Evolutionary conservation across 2,113 vertebrate genomes (phyloP).

Genomic region (Maccullochella peelii): DNA sequence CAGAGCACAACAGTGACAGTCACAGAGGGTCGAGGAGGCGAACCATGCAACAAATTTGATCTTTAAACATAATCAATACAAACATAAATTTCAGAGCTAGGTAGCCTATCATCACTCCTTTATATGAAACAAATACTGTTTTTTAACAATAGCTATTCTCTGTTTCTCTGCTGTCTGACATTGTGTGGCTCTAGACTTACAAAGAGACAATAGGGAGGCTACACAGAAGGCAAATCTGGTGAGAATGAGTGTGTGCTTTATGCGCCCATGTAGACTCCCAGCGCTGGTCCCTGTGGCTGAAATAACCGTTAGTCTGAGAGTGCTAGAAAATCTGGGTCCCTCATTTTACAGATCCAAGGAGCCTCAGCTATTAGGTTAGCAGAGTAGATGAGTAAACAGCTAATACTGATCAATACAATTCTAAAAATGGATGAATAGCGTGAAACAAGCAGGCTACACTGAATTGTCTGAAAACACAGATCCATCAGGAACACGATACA

Average conservation of each 20-base stretch:
- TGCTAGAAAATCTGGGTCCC: constrained; percentile 18
- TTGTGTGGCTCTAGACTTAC: not conserved
- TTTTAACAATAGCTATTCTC: too few species aligned
- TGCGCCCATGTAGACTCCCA: not conserved
- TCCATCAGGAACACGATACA: not conserved
- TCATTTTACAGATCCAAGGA: constrained; percentile 28
- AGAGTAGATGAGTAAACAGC: not conserved
- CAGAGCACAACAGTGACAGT: not conserved
- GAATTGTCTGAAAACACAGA: not conserved
- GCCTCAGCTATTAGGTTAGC: constrained; percentile 13
- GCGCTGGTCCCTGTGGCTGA: not conserved
- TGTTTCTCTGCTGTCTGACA: not conserved
- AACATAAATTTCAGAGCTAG: too few species aligned
- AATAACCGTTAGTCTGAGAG: not conserved
- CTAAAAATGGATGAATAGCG: not conserved
- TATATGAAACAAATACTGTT: not conserved
- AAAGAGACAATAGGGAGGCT: not conserved
- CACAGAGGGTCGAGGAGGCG: not conserved
- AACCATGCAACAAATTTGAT: not conserved
- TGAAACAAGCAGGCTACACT: not conserved
- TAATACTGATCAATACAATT: not conserved
- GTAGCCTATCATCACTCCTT: not conserved
- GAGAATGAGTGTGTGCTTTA: not conserved
- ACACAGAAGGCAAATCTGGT: not conserved
- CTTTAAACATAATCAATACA: not conserved